Percentiles rank a stretch among this genome's conserved stretches.
Evolutionary conservation across 2,797 vertebrate species (phyloP).

Genomic region (Atherinosoma microstoma): DNA sequence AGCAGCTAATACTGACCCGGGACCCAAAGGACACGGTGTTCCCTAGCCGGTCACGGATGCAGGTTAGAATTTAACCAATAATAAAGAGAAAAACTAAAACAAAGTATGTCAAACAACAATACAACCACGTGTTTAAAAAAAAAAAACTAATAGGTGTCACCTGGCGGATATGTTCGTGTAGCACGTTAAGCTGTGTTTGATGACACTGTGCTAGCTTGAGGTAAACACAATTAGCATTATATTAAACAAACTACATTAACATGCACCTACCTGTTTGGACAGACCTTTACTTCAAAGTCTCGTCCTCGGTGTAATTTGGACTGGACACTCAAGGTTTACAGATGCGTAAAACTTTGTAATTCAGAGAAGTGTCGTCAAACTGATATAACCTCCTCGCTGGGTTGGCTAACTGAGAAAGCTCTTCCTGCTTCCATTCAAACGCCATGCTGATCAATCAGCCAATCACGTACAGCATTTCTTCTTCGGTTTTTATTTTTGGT

Average conservation of each 20-base stretch:
- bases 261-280: slow-evolving; percentile 49
- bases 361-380: background rate
- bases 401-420: background rate
- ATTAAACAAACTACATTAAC: background rate
- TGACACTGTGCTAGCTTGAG: background rate
- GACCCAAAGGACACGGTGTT: slow-evolving; percentile 62
- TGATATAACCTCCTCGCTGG: background rate
- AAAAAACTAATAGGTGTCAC: background rate
- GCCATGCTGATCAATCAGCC: slow-evolving; percentile 48
- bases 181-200: background rate
- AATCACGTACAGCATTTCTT: slow-evolving; percentile 49
- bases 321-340: background rate
- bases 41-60: background rate
- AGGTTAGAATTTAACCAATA: background rate
- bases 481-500: background rate
- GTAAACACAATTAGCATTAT: slow-evolving; percentile 21
- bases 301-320: background rate
- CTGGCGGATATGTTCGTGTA: background rate
- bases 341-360: background rate
- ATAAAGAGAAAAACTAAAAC: fast-evolving
- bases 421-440: slow-evolving; percentile 69
- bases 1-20: slow-evolving; percentile 23
- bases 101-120: background rate
- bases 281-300: slow-evolving; percentile 21
- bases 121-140: background rate